Base-by-base conservation (phyloP, 2,888 invertebrate genomes). In the Boloria selene region DNA sequence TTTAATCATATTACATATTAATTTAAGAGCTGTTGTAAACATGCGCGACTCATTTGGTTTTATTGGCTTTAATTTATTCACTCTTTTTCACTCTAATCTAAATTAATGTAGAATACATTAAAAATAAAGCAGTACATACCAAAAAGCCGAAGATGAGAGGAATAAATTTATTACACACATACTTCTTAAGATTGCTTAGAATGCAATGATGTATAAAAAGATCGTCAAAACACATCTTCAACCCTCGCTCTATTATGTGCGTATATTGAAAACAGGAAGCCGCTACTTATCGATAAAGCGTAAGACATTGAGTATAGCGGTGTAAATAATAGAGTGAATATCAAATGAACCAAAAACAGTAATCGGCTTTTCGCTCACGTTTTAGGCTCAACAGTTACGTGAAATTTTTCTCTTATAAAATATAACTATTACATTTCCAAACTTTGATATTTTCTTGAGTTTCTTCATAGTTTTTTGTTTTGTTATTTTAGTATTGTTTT, bases 331-430 rank as follows among this genome's bases (percentile, higher is more conserved):
- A 51, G n/a, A 51, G 42, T 51, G 38, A 61, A 50, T 45, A 26
- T 52, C 44, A 61, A 61, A 52, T 45, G 26, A 53, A 44, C 44
- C 52, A 26, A 22, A 26, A 44, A 61, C 16, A 26, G 52, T 52
- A 45, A 61, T 61, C 45, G 61, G 61, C 45, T 61, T 58, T 58
- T 0, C 26, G 45, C 13, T 61, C 42, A 49, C 44, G 44, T 52
- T 52, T 51, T 52, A 52, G 52, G 44, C 44, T 61, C 44, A 45
- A 61, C 44, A 6, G 7, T 44, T 52, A 45, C 4, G 18, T 14
- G 26, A 5, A 16, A 52, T 45, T 52, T 22, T 59, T 49, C 55
- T 22, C n/a, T 45, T n/a, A 45, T 55, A 56, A 14, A 56, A 45
- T 22, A 55, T 55, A 10, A 44, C 22, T 44, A 55, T 55, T 14